A percentile compares a stretch with the other conserved stretches of the same genome.
Conservation (phyloP, 2,888 invertebrate species). For the Harpagoxenus sublaevis region DNA sequence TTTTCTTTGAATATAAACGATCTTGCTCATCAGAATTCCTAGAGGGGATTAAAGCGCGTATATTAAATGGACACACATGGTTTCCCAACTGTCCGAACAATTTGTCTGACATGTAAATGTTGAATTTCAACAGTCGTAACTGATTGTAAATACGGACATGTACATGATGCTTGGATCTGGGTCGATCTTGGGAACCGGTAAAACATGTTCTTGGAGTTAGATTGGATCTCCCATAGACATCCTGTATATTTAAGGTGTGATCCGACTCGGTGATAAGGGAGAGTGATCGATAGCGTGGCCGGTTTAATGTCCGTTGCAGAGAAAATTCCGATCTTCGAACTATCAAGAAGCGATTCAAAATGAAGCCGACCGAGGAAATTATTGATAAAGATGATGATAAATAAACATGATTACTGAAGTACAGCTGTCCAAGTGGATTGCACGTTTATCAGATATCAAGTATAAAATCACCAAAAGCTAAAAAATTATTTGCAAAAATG, state of each 20-base stretch:
- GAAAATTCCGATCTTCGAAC: constrained; percentile 57
- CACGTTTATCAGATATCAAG: neutral
- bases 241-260: constrained; percentile 74
- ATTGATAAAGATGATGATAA: constrained; percentile 25
- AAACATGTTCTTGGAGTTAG: constrained; percentile 44
- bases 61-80: neutral
- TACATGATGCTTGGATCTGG: constrained; percentile 38
- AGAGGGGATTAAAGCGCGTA: constrained; percentile 6
- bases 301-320: constrained; percentile 64
- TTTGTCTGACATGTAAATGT: constrained; percentile 29
- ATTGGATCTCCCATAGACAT: constrained; percentile 43
- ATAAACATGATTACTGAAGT: neutral
- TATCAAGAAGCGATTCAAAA: constrained; percentile 38
- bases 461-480: neutral
- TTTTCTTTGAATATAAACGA: constrained; percentile 7
- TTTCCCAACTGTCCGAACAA: constrained; percentile 33
- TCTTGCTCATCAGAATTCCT: constrained; percentile 27
- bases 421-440: neutral
- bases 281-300: constrained; percentile 75
- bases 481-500: neutral
- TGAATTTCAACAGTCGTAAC: constrained; percentile 43
- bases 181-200: constrained; percentile 34
- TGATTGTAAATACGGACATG: constrained; percentile 45
- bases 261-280: constrained; percentile 73
- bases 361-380: constrained; percentile 15